Evolutionary conservation across 2,113 vertebrate species (phyloP), one percentile per base, ranked within the genome.

Genomic region (Rana temporaria): DNA sequence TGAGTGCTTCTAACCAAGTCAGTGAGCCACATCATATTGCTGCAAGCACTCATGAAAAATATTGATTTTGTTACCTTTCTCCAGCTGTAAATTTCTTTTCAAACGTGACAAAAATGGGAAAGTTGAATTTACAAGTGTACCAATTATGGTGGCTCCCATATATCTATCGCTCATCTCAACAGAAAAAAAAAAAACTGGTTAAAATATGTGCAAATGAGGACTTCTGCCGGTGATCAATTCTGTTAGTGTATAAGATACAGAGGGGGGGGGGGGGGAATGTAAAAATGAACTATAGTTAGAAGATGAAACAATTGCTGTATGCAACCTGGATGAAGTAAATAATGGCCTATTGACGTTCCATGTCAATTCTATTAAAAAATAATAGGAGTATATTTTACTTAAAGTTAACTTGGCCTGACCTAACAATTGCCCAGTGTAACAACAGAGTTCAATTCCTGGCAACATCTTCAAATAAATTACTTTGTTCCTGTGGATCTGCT

Each of bases 21-120:
- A 89, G 86, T 85, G 79, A 91, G 78, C 73, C 86, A 92, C 87
- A 89, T 91, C 88, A 86, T 86, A 91, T 90, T 86, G 84, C 85
- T 86, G 74, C 83, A 83, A 87, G 87, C 82, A 89, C 59, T 87
- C 81, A 87, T 7, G 11, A 81, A 89, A 87, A 60, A 38, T 88
- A 90, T 87, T 86, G 91, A 87, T 84, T 86, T 84, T 85, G 84
- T 84, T 76, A 26, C 48, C 57, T 87, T 89, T 88, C 70, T 83
- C 85, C 14, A 86, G 81, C 63, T 88, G 56, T 86, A 90, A 89
- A 88, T 87, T 90, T 88, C 82, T 88, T 86, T 76, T 89, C 88
- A 82, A 88, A 86, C 16, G 15, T 88, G 87, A 90, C 82, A 87
- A 86, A 91, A 90, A 86, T 78, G 84, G 76, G 14, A 84, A 85